These are phyloP conservation scores for Neodiprion fabricii DNA, from an alignment of 1,140 invertebrate genomes.

Conservation along the genomic window DNA sequence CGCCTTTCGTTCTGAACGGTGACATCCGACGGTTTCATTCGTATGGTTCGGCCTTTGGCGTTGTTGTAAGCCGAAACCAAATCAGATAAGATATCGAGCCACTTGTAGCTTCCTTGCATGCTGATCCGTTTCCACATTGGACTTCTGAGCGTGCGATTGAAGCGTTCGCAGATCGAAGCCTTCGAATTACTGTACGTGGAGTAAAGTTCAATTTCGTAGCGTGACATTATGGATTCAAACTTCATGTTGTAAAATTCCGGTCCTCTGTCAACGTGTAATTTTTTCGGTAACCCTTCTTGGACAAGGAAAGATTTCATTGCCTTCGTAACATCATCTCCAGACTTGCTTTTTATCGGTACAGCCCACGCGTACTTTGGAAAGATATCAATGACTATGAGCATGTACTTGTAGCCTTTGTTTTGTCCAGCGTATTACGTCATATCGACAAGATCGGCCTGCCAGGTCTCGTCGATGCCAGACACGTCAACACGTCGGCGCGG, in stretches of 20 bases:
- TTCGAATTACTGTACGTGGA: too few species aligned
- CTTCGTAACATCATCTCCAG: too few species aligned
- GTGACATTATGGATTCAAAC: too few species aligned
- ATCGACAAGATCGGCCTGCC: slow-evolving; percentile 52
- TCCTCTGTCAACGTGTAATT: too few species aligned
- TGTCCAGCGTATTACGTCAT: slow-evolving; percentile 40
- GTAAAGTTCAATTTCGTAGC: too few species aligned
- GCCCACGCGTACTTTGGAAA: too few species aligned
- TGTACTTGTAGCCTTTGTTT: slow-evolving; percentile 49
- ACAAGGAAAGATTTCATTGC: too few species aligned
- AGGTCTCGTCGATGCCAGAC: slow-evolving; percentile 48
- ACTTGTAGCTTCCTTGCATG: slow-evolving; percentile 50
- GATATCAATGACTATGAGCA: too few species aligned
- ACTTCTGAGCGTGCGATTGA: slow-evolving; percentile 52
- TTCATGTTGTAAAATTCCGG: too few species aligned
- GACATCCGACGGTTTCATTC: background rate
- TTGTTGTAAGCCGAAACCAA: slow-evolving; percentile 48
- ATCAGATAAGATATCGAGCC: slow-evolving; percentile 47
- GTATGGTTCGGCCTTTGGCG: slow-evolving; percentile 16
- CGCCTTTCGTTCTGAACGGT: too few species aligned
- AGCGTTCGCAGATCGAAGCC: slow-evolving; percentile 29
- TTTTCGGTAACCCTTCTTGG: too few species aligned
- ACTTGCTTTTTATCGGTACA: too few species aligned
- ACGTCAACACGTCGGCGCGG: slow-evolving; percentile 39
- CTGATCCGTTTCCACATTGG: slow-evolving; percentile 49